phyloP scores from a whole-genome alignment of 2,113 vertebrate genomes.

The Fregetta grallaria region DNA sequence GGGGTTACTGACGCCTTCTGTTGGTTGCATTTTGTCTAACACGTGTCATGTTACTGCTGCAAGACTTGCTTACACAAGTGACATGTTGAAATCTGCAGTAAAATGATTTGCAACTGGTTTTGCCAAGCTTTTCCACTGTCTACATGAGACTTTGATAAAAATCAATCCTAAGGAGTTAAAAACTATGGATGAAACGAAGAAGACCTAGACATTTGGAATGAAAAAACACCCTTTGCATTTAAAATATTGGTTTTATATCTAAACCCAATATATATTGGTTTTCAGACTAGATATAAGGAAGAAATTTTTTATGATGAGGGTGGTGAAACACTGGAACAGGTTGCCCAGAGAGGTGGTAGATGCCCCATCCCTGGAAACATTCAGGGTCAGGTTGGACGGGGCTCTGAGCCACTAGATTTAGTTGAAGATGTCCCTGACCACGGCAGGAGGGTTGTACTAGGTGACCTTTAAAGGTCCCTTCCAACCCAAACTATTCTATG shows the following conservation, averaged over 20 bases:
- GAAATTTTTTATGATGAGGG: neutral
- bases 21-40: neutral
- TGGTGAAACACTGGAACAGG: neutral
- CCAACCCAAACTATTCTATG: neutral
- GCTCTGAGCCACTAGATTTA: neutral
- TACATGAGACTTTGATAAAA: neutral
- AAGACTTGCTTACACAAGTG: neutral
- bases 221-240: neutral
- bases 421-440: neutral
- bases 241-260: neutral
- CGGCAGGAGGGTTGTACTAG: neutral
- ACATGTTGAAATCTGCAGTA: neutral
- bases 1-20: neutral
- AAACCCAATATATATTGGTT: neutral
- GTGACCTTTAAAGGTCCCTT: neutral
- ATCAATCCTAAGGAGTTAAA: neutral
- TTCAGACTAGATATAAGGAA: neutral
- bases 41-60: neutral
- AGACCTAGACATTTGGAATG: neutral
- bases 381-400: neutral
- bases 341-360: neutral
- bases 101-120: neutral
- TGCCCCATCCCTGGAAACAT: too few species aligned
- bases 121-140: neutral
- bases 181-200: neutral